phyloP scores from a whole-genome alignment of 2,797 vertebrate species.

The Tarsius wallacei region DNA sequence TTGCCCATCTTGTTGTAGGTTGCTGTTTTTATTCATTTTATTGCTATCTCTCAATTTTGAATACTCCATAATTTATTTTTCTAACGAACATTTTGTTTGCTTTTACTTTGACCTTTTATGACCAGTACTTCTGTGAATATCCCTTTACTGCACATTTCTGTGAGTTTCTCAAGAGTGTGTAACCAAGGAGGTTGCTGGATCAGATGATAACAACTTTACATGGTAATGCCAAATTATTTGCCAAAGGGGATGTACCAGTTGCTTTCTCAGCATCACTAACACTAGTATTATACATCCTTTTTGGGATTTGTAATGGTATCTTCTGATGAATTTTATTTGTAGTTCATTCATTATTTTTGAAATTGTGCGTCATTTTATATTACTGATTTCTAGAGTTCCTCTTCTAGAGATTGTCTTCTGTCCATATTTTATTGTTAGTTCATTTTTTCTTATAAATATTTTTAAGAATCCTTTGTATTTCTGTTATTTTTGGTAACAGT shows the following conservation, averaged over 20 bases:
- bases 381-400: conserved; percentile 29
- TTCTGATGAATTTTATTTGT: not conserved
- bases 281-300: not conserved
- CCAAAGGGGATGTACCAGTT: not conserved
- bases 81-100: not conserved
- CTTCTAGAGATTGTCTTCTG: conserved; percentile 39
- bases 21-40: not conserved
- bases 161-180: conserved; percentile 30
- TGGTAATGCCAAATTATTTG: conserved; percentile 60
- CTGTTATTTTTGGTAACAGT: not conserved
- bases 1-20: conserved; percentile 42
- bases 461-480: conserved; percentile 13
- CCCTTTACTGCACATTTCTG: not conserved
- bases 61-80: conserved; percentile 14
- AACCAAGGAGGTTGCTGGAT: conserved; percentile 43
- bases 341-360: not conserved
- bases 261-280: not conserved
- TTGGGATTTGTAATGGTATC: not conserved
- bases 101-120: conserved; percentile 28
- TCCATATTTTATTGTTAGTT: not conserved
- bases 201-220: not conserved
- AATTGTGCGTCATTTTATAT: not conserved
- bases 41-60: conserved; percentile 24
- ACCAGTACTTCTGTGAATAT: conserved; percentile 24
- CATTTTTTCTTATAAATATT: not conserved